Evolutionary conservation across 1,140 invertebrate species (phyloP).

Genomic region (Penaeus japonicus): DNA sequence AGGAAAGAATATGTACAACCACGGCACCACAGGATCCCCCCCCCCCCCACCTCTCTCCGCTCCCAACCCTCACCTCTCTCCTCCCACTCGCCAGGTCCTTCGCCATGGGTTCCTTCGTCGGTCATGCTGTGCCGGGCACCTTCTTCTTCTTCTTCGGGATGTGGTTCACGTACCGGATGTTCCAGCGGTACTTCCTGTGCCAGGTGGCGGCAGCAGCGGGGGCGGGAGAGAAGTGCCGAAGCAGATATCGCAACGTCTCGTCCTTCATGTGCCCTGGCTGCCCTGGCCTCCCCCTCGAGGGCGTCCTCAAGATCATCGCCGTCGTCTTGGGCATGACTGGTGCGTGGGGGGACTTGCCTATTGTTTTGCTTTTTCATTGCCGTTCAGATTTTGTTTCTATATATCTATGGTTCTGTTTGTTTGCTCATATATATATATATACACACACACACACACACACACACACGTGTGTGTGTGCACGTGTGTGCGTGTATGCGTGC

Average conservation of each 20-base stretch:
- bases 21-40: no score
- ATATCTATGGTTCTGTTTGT: no score
- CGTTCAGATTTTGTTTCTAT: no score
- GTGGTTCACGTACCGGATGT: conserved; percentile 66
- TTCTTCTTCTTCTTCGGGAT: conserved; percentile 67
- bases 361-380: no score
- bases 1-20: no score
- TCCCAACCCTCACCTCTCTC: no score
- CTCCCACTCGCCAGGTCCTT: no score
- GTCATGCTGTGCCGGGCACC: conserved; percentile 67
- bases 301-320: conserved; percentile 64
- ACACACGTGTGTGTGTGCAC: no score
- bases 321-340: conserved; percentile 63
- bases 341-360: conserved; percentile 36
- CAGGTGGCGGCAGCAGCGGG: conserved; percentile 33
- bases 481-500: no score
- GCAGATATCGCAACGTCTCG: conserved; percentile 61
- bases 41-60: no score
- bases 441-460: no score
- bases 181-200: conserved; percentile 58
- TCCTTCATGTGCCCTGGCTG: conserved; percentile 63
- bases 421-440: no score
- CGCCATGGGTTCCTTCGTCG: conserved; percentile 51
- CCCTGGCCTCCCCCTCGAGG: conserved; percentile 62
- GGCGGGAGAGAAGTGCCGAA: conserved; percentile 10